Evolutionary conservation across 2,888 invertebrate genomes (phyloP), one percentile per base, ranked within the genome.

Genomic region (Thymelicus lineola): DNA sequence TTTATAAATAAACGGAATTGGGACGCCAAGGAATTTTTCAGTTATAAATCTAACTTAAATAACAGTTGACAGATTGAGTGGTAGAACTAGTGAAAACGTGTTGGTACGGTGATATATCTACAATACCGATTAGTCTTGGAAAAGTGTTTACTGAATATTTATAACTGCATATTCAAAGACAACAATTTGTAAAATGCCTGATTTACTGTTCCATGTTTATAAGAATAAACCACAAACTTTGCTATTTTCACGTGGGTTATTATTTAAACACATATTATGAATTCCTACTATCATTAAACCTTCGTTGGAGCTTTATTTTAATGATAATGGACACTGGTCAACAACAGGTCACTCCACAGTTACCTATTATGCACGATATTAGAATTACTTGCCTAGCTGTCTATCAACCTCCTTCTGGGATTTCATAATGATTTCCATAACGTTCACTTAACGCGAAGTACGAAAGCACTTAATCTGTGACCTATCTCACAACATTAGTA

Each of bases 231-330:
- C 73, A 66, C 72, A 72, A 71, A 72, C 72, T 71, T 74, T 76
- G 75, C 73, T 72, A 74, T 76, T 75, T 42, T 70, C 70, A 66
- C 74, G 74, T 73, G 72, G 72, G 71, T 71, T 66, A 71, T 71
- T 70, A 73, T 74, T 74, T 67, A 45, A 64, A 69, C 17, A 9
- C 46, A 14, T 45, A 42, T 50, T 68, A 42, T 20, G 9, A 20
- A 4, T 20, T 53, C 12, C 3, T 50, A 9, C 1, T 2, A 50
- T 28, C 28, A 28, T 28, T 5, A 3, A 3, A 28, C 28, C 28
- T 28, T 28, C 4, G 28, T 28, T 1, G 28, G 3, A 28, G 28
- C 28, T 28, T 3, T 5, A 28, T 28, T 28, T 5, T 20, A 20
- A 20, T 28, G 4, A 28, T 28, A 2, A 28, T 28, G 3, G 5